Conservation (phyloP, 1,140 invertebrate species). For the Andrena cerasifolii region DNA sequence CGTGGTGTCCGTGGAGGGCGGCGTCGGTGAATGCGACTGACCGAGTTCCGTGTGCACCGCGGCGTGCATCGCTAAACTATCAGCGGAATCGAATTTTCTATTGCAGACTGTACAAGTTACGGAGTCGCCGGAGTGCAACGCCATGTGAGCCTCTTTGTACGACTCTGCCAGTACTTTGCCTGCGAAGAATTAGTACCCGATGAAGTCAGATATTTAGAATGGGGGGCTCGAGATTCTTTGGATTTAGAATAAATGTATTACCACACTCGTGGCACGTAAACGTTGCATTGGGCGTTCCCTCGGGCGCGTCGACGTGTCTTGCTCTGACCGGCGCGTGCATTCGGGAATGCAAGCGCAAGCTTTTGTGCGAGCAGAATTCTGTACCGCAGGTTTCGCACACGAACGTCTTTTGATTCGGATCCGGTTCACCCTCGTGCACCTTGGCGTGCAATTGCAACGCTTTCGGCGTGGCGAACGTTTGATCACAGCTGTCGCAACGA, state of each 20-base stretch:
- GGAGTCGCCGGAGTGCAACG: conserved; percentile 83
- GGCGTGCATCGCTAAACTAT: conserved; percentile 87
- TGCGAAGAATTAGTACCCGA: conserved; percentile 41
- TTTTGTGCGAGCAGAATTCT: conserved; percentile 86
- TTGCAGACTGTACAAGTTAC: conserved; percentile 86
- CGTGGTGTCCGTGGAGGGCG: not conserved
- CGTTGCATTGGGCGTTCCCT: conserved; percentile 74
- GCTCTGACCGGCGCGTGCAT: conserved; percentile 87
- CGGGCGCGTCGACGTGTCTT: conserved; percentile 83
- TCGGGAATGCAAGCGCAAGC: conserved; percentile 86
- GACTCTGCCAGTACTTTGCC: conserved; percentile 84
- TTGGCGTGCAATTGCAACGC: conserved; percentile 77
- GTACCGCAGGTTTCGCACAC: conserved; percentile 86
- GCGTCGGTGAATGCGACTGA: conserved; percentile 60
- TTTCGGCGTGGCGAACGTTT: conserved; percentile 76
- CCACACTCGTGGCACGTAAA: conserved; percentile 80
- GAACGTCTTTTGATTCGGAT: conserved; percentile 72
- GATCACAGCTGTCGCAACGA: conserved; percentile 77
- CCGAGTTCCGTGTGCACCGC: conserved; percentile 83
- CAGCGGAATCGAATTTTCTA: conserved; percentile 85
- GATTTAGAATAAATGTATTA: conserved; percentile 52
- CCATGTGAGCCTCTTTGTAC: conserved; percentile 85
- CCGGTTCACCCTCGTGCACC: conserved; percentile 70
- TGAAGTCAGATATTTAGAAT: not conserved
- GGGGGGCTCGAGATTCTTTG: conserved; percentile 19